These are phyloP conservation scores for Bergia puertoricense DNA, from an alignment of 92 coral and sea anemone species.

Conservation along the genomic window DNA sequence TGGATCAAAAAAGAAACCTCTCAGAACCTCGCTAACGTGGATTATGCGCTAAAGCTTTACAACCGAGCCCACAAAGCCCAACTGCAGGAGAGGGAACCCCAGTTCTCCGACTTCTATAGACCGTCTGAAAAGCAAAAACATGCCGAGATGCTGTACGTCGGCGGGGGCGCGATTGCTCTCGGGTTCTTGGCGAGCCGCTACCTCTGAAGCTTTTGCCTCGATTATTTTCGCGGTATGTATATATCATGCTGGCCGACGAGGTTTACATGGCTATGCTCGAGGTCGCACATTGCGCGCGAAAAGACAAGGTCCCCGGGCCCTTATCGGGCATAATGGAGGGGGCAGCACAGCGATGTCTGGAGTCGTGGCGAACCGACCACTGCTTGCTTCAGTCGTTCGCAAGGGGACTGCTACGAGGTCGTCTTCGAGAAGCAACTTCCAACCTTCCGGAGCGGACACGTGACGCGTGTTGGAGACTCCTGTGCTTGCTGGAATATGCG, in stretches of 20 bases:
- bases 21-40: neutral
- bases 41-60: too few species aligned
- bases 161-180: too few species aligned
- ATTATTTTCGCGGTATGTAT: too few species aligned
- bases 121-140: too few species aligned
- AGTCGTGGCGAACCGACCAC: neutral
- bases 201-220: too few species aligned
- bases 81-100: too few species aligned
- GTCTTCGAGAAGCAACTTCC: neutral
- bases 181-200: too few species aligned
- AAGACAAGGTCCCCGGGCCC: conserved; percentile 31
- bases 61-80: too few species aligned
- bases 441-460: neutral
- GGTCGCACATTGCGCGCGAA: conserved; percentile 7
- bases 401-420: neutral
- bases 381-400: neutral
- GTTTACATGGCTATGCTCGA: conserved; percentile 28
- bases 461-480: conserved; percentile 12
- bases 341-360: neutral
- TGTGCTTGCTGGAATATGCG: conserved; percentile 16
- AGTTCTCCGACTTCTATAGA: too few species aligned
- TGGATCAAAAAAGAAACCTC: neutral
- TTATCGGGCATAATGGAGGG: neutral
- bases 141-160: too few species aligned
- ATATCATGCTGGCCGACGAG: neutral